A percentile compares a stretch with the other conserved stretches of the same genome.
Evolutionary conservation across 2,888 invertebrate species (phyloP).

Genomic region (Lasioglossum morio): DNA sequence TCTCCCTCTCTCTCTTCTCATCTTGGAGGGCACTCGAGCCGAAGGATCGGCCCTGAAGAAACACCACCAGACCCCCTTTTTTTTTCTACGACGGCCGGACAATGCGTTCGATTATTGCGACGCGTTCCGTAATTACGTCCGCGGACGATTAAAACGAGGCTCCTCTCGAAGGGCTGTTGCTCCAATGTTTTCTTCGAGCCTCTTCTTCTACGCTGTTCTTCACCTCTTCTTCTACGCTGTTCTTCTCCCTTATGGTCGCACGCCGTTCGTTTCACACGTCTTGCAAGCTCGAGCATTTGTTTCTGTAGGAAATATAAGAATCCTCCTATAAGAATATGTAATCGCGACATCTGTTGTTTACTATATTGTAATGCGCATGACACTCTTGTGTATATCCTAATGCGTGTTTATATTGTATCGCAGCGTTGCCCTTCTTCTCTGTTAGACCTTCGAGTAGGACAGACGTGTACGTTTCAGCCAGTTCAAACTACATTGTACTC

Average conservation of each 20-base stretch:
- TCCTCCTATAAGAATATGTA: too few relatives aligned
- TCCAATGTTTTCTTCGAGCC: neutral
- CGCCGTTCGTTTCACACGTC: neutral
- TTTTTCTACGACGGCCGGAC: conserved; percentile 38
- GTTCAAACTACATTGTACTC: too few relatives aligned
- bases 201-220: neutral
- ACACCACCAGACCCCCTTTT: conserved; percentile 42
- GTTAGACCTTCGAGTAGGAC: too few relatives aligned
- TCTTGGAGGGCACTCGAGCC: conserved; percentile 60
- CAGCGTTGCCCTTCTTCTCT: too few relatives aligned
- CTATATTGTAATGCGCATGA: too few relatives aligned
- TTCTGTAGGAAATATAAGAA: too few relatives aligned
- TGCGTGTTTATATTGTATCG: too few relatives aligned
- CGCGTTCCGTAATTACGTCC: conserved; percentile 59
- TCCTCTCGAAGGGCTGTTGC: neutral
- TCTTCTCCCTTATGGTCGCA: neutral
- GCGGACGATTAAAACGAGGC: conserved; percentile 6
- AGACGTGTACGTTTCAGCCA: too few relatives aligned
- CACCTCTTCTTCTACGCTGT: neutral
- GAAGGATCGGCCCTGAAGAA: conserved; percentile 55
- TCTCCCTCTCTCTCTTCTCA: conserved; percentile 21
- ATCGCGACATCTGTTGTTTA: too few relatives aligned
- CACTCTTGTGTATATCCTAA: too few relatives aligned
- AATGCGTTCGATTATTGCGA: conserved; percentile 64
- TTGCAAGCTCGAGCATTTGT: too few relatives aligned